Evolutionary conservation across 2,888 invertebrate genomes (phyloP), one percentile per base, ranked within the genome.

Genomic region (Gymnoscelis rufifasciata): DNA sequence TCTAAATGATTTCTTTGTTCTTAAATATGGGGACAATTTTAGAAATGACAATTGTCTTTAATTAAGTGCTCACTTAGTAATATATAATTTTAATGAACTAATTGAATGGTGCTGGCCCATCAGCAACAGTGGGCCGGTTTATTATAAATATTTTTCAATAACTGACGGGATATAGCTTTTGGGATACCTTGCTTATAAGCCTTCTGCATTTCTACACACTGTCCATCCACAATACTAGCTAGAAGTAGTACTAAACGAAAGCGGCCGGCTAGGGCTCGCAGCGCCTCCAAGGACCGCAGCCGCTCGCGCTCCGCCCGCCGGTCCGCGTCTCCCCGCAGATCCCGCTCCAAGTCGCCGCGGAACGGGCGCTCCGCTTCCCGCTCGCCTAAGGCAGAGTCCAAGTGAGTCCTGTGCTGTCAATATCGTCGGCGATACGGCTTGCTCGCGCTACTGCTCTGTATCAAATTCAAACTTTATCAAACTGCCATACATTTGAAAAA

Each of bases 361-460:
- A 78, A 78, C 55, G 78, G 76, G 4, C 64, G 71, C 39, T 75
- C 79, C 0, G 54, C 62, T 0, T 74, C 79, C 30, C 61, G 80
- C 12, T 90, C 90, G 54, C 87, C 89, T 63, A 74, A 73, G 58
- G 64, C 71, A 27, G 62, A 62, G 3, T 71, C 76, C 67, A 81
- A 81, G 83, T 83, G 69, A 83, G 82, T 83, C 1, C 59, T 74
- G 77, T 75, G 77, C 80, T 69, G 59, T 75, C 78, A 76, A 77
- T 76, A 14, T 3, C 43, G 65, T 71, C 73, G 74, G 75, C 77
- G 59, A 57, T 64, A 57, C 35, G 68, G 71, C 64, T 33, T 45
- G 59, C 63, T 62, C 64, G 66, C 65, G 56, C 72, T 64, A 64
- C 64, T 63, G 66, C 65, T 71, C 60, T 24, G 23, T 39, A 28